These are phyloP conservation scores for Apodemia hepburni DNA, from an alignment of 2,888 invertebrate species.

Conservation along the genomic window DNA sequence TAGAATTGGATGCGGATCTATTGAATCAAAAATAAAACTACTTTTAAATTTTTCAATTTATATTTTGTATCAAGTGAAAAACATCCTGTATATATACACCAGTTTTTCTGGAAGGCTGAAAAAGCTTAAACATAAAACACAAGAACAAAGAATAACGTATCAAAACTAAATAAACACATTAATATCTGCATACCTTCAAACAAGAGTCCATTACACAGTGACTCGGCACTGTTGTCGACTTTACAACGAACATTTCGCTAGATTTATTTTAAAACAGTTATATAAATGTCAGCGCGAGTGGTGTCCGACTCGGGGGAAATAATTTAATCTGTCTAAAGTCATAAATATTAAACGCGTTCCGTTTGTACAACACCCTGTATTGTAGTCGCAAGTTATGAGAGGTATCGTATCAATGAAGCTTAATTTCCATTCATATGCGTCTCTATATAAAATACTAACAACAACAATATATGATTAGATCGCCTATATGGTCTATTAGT, in stretches of 20 bases:
- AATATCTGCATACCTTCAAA: constrained; percentile 21
- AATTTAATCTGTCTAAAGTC: constrained; percentile 51
- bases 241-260: constrained; percentile 30
- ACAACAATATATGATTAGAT: no score
- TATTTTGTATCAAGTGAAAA: no score
- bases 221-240: constrained; percentile 21
- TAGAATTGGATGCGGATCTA: no score
- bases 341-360: constrained; percentile 54
- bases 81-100: no score
- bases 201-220: constrained; percentile 29
- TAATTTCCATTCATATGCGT: not conserved
- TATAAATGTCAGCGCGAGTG: constrained; percentile 47
- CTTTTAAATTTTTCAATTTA: no score
- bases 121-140: not conserved
- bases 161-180: constrained; percentile 18
- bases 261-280: constrained; percentile 50
- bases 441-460: not conserved
- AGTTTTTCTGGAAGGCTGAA: no score
- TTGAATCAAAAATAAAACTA: no score
- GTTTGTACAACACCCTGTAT: constrained; percentile 43
- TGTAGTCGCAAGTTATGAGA: constrained; percentile 30
- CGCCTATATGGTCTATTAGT: no score
- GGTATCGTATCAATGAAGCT: constrained; percentile 17
- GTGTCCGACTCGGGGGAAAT: constrained; percentile 42
- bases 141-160: not conserved